A percentile compares a stretch with the other conserved stretches of the same genome.
phyloP scores from a whole-genome alignment of 1,140 invertebrate species.

The Drosophila lacteicornis region DNA sequence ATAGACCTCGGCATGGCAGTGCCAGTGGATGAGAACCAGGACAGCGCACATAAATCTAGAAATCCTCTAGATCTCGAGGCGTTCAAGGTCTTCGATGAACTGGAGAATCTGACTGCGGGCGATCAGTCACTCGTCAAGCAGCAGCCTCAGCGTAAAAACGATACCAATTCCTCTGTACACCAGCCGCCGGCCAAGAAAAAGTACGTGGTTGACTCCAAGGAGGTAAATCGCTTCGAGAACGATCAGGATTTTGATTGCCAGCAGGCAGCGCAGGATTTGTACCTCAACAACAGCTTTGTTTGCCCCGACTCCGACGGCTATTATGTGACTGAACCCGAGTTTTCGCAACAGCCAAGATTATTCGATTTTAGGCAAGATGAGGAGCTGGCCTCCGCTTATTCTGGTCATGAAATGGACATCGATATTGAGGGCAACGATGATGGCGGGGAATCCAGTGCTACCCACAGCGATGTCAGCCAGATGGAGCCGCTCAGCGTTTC shows the following conservation, averaged over 20 bases:
- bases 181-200: conserved; percentile 54
- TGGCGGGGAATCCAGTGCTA: neutral
- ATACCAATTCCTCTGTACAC: conserved; percentile 14
- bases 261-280: conserved; percentile 26
- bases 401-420: neutral
- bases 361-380: neutral
- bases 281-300: neutral
- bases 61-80: conserved; percentile 4
- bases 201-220: neutral
- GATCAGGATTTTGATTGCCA: conserved; percentile 55
- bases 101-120: conserved; percentile 15
- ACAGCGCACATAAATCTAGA: neutral
- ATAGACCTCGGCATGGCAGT: conserved; percentile 33
- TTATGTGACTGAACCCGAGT: no score
- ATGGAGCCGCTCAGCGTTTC: neutral
- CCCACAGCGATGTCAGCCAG: neutral
- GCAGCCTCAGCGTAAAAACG: neutral
- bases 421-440: neutral
- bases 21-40: neutral
- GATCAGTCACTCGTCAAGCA: neutral
- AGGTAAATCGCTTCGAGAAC: conserved; percentile 1
- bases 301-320: neutral
- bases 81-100: conserved; percentile 50
- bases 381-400: neutral
- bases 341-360: neutral